Base-by-base conservation (phyloP, 2,888 invertebrate species). In the Leptogaster cylindrica region DNA sequence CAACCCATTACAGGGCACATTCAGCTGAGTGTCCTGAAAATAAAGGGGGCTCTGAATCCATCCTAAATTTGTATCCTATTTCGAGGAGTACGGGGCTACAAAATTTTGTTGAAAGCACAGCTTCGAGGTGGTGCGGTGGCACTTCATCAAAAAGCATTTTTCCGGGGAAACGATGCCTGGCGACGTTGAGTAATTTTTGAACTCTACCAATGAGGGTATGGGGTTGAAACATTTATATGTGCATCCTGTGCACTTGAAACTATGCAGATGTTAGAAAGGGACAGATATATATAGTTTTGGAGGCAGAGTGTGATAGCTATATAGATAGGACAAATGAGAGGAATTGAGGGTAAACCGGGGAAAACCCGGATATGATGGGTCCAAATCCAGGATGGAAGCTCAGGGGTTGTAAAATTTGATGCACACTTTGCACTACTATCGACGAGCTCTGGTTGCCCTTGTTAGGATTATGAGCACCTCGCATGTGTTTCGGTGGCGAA, bases 91-190 rank as follows among this genome's bases (percentile, higher is more conserved):
- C 18, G 44, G 12, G n/a, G 14, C n/a, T n/a, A n/a, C n/a, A n/a
- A n/a, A n/a, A n/a, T n/a, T n/a, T n/a, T n/a, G n/a, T n/a, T n/a
- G 18, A 27, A 63, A 12, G 28, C 14, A 16, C n/a, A 12, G 14
- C 5, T 23, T n/a, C 10, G 44, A 44, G 63, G 63, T 63, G 63
- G 63, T 28, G 25, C 41, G 27, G 39, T 46, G 44, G 46, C 46
- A 63, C 63, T 63, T 41, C 41, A 63, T 63, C 46, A 63, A 63
- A 63, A 63, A 44, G 46, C 27, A 63, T 46, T 63, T 63, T 63
- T 27, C 16, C 28, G 63, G 28, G 44, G 41, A n/a, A 12, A 16
- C 41, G 25, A 58, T 25, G 36, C 23, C 36, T 23, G 25, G 58
- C 31, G 18, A 46, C 33, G 39, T 39, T 14, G 58, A 25, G 41